Evolutionary conservation across 2,888 invertebrate species (phyloP).

Genomic region (Tupiocoris notatus): DNA sequence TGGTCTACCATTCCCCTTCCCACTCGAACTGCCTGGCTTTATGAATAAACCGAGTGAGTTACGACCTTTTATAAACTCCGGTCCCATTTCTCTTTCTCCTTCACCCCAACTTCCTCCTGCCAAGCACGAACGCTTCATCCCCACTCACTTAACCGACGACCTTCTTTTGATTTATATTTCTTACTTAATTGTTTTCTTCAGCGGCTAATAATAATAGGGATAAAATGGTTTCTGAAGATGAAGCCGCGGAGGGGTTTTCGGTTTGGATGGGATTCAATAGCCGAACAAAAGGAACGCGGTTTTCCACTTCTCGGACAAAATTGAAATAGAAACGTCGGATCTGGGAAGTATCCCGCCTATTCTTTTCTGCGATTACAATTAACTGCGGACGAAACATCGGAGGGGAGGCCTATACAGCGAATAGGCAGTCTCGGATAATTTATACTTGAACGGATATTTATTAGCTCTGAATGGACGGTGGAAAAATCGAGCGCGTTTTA

Average conservation of each 20-base stretch:
- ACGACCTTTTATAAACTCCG: constrained; percentile 37
- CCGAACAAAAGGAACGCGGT: neutral
- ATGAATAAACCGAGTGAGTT: constrained; percentile 38
- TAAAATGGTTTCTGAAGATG: neutral
- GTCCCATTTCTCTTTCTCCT: neutral
- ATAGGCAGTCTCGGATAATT: no score
- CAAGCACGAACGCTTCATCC: neutral
- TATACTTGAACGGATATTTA: neutral
- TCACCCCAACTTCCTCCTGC: neutral
- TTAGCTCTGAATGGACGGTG: neutral
- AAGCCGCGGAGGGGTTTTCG: neutral
- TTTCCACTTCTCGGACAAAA: neutral
- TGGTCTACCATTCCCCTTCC: neutral
- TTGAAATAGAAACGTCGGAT: neutral
- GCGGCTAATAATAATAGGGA: constrained; percentile 20
- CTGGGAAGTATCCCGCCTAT: neutral
- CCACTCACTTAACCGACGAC: neutral
- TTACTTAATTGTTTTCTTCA: constrained; percentile 39
- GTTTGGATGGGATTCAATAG: neutral
- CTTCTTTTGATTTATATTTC: constrained; percentile 34
- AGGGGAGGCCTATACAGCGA: neutral
- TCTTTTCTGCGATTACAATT: neutral
- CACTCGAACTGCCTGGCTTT: constrained; percentile 12
- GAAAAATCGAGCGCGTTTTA: no score
- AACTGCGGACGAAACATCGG: neutral